Conservation (phyloP, 2,888 invertebrate genomes). For the Habrosyne pyritoides region DNA sequence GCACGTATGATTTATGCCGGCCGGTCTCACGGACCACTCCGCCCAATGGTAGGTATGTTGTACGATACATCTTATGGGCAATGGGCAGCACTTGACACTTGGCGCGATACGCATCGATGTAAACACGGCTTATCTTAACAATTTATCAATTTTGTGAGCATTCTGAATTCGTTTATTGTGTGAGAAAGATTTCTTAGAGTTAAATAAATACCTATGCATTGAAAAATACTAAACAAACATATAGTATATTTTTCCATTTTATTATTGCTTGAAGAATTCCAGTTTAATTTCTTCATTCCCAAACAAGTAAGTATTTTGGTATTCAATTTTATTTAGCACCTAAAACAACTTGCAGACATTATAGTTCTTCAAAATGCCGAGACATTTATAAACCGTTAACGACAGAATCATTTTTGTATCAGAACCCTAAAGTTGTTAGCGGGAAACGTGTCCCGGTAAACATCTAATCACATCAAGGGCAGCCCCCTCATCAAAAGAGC, state of each 20-base stretch:
- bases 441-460: constrained; percentile 9
- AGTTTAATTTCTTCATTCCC: background rate
- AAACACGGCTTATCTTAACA: constrained; percentile 43
- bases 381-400: background rate
- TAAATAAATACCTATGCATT: background rate
- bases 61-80: constrained; percentile 37
- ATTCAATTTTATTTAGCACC: no score
- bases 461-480: constrained; percentile 57
- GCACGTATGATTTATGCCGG: constrained; percentile 68
- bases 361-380: background rate
- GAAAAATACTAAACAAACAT: no score
- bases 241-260: no score
- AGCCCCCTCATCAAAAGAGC: constrained; percentile 64
- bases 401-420: background rate
- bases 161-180: background rate
- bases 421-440: constrained; percentile 5
- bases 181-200: background rate
- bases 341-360: no score
- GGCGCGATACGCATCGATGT: constrained; percentile 40
- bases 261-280: no score
- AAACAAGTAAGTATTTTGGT: background rate
- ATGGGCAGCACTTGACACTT: constrained; percentile 34
- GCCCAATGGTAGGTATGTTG: constrained; percentile 15
- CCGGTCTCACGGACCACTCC: constrained; percentile 30
- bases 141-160: constrained; percentile 26